A percentile compares a stretch with the other conserved stretches of the same genome.
Conservation (phyloP, 1,140 invertebrate genomes). For the Eriocheir sinensis region DNA sequence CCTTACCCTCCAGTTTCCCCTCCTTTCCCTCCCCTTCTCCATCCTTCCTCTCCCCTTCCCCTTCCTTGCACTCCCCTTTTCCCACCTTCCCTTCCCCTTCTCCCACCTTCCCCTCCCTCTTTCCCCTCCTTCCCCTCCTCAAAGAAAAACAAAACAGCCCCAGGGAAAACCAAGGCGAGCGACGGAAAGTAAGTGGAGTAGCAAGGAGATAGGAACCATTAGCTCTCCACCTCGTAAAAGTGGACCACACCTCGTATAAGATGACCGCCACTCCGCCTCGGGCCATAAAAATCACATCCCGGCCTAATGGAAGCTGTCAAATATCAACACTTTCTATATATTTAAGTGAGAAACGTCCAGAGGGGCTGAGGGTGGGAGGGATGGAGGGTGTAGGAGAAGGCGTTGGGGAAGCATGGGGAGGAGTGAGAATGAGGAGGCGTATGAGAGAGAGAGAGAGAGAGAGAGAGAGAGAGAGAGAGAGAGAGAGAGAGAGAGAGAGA, state of each 20-base stretch:
- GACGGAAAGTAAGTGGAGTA: too few species aligned
- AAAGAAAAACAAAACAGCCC: too few species aligned
- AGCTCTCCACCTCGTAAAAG: background rate
- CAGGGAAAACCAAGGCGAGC: too few species aligned
- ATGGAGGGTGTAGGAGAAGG: background rate
- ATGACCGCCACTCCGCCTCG: slow-evolving; percentile 10
- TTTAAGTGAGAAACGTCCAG: slow-evolving; percentile 24
- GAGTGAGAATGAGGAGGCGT: background rate
- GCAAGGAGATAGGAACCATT: background rate
- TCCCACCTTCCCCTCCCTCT: too few species aligned
- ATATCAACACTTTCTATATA: slow-evolving; percentile 26
- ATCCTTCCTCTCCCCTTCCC: too few species aligned
- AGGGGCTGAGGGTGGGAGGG: background rate
- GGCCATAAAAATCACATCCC: slow-evolving; percentile 15
- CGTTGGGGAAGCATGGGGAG: background rate
- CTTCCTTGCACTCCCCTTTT: too few species aligned
- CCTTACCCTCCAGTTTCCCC: too few species aligned
- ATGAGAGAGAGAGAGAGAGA: background rate
- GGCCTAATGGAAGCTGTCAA: background rate
- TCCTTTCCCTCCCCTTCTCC: too few species aligned
- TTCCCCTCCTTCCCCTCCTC: too few species aligned
- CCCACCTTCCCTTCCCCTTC: too few species aligned
- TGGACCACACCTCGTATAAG: background rate
- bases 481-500: too few species aligned
- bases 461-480: too few species aligned